These are phyloP conservation scores for Pedetes capensis DNA, from an alignment of 2,113 vertebrate genomes.

Conservation along the genomic window DNA sequence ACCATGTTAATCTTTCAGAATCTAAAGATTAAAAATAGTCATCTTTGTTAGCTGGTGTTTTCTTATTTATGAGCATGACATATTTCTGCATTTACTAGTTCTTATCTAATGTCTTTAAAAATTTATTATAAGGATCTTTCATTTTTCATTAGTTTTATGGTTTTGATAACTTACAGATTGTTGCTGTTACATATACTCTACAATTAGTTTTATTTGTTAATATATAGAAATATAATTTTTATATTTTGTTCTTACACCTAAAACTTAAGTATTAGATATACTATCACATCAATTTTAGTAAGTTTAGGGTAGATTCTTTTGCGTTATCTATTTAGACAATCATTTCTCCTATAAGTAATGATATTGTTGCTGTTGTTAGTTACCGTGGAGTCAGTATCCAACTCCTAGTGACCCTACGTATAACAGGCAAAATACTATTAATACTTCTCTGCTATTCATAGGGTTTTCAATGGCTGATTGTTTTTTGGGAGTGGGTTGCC, in stretches of 20 bases:
- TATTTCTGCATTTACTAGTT: background rate
- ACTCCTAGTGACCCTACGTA: too few relatives aligned
- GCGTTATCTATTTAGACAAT: background rate
- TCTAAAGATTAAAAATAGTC: background rate
- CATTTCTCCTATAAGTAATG: background rate
- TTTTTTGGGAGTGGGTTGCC: too few relatives aligned
- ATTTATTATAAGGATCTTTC: background rate
- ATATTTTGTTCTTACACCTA: background rate
- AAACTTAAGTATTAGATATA: background rate
- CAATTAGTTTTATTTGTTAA: background rate
- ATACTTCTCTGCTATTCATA: too few relatives aligned
- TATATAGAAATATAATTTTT: background rate
- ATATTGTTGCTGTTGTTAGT: too few relatives aligned
- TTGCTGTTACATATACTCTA: background rate
- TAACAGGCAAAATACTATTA: too few relatives aligned
- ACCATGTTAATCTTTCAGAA: background rate
- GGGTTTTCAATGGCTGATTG: too few relatives aligned
- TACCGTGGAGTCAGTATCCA: too few relatives aligned
- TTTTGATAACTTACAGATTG: background rate
- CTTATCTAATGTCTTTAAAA: background rate
- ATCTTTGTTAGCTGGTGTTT: background rate
- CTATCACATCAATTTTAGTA: background rate
- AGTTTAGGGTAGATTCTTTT: background rate
- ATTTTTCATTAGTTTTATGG: background rate
- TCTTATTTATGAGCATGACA: background rate